phyloP scores from a whole-genome alignment of 1,140 invertebrate genomes.

The Aphis craccivora region DNA sequence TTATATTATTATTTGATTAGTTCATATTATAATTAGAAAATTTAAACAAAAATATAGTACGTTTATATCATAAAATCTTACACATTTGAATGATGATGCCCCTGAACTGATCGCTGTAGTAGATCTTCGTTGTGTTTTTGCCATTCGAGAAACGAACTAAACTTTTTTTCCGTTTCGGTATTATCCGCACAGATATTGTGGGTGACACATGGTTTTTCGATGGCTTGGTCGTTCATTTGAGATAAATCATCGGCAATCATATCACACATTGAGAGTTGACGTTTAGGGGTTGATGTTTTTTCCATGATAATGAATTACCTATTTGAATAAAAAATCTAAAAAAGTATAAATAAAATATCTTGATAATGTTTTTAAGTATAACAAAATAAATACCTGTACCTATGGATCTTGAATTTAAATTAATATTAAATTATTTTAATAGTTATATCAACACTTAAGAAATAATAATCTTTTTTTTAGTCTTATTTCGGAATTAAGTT shows the following conservation, averaged over 20 bases:
- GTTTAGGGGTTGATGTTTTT: neutral
- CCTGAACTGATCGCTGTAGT: neutral
- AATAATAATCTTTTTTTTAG: slow-evolving; percentile 62
- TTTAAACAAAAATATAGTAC: neutral
- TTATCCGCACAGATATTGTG: neutral
- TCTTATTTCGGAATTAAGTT: slow-evolving; percentile 77
- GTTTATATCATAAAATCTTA: neutral
- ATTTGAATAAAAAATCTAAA: neutral
- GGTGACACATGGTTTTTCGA: neutral
- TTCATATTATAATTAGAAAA: neutral
- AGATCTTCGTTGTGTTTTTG: slow-evolving; percentile 17
- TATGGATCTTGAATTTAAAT: neutral
- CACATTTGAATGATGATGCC: slow-evolving; percentile 41
- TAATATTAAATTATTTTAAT: neutral
- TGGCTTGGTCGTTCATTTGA: neutral
- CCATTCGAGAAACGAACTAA: slow-evolving; percentile 1
- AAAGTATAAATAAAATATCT: neutral
- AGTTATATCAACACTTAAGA: neutral
- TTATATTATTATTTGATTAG: neutral
- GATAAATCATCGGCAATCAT: neutral
- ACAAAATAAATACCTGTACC: neutral
- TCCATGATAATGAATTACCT: neutral
- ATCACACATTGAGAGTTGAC: slow-evolving; percentile 8
- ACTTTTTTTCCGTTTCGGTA: neutral
- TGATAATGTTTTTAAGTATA: neutral